Evolutionary conservation across 2,888 invertebrate species (phyloP), one percentile per base, ranked within the genome.

Genomic region (Drosophila rellima): DNA sequence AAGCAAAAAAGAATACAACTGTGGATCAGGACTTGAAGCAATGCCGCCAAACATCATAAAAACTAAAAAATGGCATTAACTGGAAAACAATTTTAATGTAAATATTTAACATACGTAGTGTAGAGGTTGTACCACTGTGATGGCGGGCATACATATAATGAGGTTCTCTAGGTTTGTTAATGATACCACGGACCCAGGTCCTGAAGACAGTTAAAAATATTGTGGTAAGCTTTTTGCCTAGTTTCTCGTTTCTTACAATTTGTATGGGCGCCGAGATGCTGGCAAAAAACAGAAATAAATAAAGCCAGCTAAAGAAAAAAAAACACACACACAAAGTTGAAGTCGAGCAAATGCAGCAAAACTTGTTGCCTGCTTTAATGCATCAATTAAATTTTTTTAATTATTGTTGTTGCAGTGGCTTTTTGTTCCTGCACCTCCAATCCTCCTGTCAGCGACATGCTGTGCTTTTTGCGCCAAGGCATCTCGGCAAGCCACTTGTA

Each of bases 321-420:
- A 42, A 40, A 78, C 62, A 62, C 42, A 52, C 40, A 42, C 48
- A 78, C 66, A 52, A 50, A 69, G 61, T 64, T 54, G 74, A 42
- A 44, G 52, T 60, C 33, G 60, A 51, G 67, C 45, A 35, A 51
- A 59, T 40, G 64, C 61, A 62, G 76, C 63, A 67, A 87, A 77
- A 84, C 82, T 80, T 70, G 88, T 79, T 84, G 71, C 71, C 76
- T 74, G 84, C 71, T 83, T 89, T 87, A 87, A 81, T 89, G 89
- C 83, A 88, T 84, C 83, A 86, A 88, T 84, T 88, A 84, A 82
- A 89, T 83, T 56, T 84, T 83, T 83, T 80, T 59, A 59, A 59
- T 59, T 86, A 83, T 83, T 83, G 82, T 89, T 83, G 76, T 63
- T 75, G 74, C 70, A 37, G 18, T 74, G 56, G 70, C 64, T 77